Conservation (phyloP, 2,113 vertebrate genomes). For the Strix aluco region DNA sequence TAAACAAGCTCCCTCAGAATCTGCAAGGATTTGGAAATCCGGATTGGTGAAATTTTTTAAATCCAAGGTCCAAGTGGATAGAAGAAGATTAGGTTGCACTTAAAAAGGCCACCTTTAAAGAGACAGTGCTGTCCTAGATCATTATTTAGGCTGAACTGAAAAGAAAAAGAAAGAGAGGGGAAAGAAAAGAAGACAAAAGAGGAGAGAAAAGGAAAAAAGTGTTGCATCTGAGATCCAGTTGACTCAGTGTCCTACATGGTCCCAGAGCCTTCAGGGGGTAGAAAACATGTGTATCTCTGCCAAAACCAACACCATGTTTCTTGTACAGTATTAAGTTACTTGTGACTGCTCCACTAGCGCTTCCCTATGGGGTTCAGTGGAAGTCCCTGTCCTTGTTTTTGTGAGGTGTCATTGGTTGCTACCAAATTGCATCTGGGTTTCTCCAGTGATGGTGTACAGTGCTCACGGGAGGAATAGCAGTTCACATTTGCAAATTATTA, state of each 20-base stretch:
- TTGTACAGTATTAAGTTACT: neutral
- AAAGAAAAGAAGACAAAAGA: constrained; percentile 31
- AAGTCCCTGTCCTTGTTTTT: neutral
- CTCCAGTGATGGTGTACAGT: accelerated
- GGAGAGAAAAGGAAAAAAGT: neutral
- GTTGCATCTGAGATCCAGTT: neutral
- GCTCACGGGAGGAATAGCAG: accelerated
- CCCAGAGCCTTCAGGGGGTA: neutral
- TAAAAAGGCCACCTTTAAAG: constrained; percentile 79
- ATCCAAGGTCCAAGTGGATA: constrained; percentile 82
- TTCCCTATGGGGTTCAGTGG: neutral
- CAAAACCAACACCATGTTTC: neutral
- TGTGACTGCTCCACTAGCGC: neutral
- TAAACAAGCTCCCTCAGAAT: constrained; percentile 90
- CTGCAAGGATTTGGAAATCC: constrained; percentile 86
- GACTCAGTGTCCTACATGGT: neutral
- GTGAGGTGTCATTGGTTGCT: neutral
- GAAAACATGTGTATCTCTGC: neutral
- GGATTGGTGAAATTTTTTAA: constrained; percentile 83
- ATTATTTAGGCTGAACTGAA: constrained; percentile 52
- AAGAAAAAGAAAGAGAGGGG: neutral
- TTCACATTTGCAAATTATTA: neutral
- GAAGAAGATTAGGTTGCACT: constrained; percentile 83
- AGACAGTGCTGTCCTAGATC: constrained; percentile 75
- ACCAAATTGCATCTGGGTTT: neutral